Evolutionary conservation across 2,113 vertebrate species (phyloP), one percentile per base, ranked within the genome.

Genomic region (Misgurnus mizolepis): DNA sequence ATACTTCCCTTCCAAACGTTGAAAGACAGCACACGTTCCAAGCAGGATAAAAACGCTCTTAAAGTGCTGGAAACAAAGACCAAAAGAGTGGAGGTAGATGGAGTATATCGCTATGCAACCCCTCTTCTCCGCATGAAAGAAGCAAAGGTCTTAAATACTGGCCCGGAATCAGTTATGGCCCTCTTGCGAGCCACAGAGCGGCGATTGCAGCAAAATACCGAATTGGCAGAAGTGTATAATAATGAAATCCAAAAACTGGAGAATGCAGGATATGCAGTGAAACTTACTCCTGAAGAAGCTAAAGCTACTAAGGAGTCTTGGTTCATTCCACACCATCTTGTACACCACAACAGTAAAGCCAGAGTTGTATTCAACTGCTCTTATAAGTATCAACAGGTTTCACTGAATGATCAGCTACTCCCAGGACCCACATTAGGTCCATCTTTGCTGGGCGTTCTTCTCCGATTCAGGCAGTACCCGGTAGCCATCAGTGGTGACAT

Each of bases 291-390:
- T 14, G 73, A 64, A 65, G 60, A 76, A 7, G 73, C 43, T 4
- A 64, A 27, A 41, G 7, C 6, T 43, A 43, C 64, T 41, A 3
- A 34, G 10, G 74, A 76, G 8, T 76, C 60, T 1, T 50, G 74
- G 74, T 65, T 27, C 43, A 58, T 79, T 12, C 81, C 81, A 0
- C 76, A 83, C 40, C 76, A 83, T 47, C 15, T 82, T 4, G 76
- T 82, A 43, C 75, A 78, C 15, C n/a, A 76, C n/a, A 83, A 73
- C 18, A 76, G 53, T 4, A 83, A 83, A 61, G 47, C 70, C 18
- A 0, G 76, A 14, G 14, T 78, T 43, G 68, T 82, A 1, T 82
- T 82, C 3, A 78, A 78, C 18, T 66, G 68, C 18, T 83, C 67
- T 34, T 83, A 71, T 50, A 8, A 15, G 6, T 66, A 43, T 6